Evolutionary conservation across 1,140 invertebrate species (phyloP).

Genomic region (Trachelipus rathkii): DNA sequence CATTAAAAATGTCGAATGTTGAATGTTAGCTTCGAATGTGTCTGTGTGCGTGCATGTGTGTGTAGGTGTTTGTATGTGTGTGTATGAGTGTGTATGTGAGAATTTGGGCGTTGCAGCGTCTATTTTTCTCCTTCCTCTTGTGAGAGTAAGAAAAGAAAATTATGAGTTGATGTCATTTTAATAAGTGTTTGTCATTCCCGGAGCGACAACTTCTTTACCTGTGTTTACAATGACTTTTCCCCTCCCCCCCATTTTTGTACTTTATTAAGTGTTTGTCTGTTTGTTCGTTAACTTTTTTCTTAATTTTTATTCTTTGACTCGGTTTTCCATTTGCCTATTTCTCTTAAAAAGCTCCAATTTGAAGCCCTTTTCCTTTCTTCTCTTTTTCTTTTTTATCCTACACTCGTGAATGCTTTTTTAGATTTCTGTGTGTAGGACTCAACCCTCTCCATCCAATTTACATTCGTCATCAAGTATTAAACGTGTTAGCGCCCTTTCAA

Average conservation of each 20-base stretch:
- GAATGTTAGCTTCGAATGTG: too few relatives aligned
- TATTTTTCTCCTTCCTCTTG: not conserved
- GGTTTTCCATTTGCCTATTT: not conserved
- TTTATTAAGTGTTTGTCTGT: not conserved
- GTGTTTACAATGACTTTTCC: not conserved
- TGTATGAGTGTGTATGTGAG: not conserved
- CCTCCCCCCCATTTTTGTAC: not conserved
- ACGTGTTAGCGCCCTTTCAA: slow-evolving; percentile 6
- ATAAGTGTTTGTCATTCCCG: slow-evolving; percentile 1
- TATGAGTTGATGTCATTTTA: not conserved
- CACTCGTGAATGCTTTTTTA: not conserved
- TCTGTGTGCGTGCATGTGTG: too few relatives aligned
- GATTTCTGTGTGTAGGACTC: not conserved
- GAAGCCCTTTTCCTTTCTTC: not conserved
- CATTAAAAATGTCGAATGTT: too few relatives aligned
- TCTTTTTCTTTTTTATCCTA: not conserved
- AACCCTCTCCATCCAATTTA: not conserved
- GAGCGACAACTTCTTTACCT: not conserved
- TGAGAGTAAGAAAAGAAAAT: not conserved
- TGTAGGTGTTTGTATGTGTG: too few relatives aligned
- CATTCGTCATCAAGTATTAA: not conserved
- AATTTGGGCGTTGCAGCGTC: not conserved
- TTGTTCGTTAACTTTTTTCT: not conserved
- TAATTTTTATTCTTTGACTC: not conserved
- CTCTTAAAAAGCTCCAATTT: not conserved